These are phyloP conservation scores for Leptinotarsa texana DNA, from an alignment of 1,140 invertebrate genomes.

Conservation along the genomic window DNA sequence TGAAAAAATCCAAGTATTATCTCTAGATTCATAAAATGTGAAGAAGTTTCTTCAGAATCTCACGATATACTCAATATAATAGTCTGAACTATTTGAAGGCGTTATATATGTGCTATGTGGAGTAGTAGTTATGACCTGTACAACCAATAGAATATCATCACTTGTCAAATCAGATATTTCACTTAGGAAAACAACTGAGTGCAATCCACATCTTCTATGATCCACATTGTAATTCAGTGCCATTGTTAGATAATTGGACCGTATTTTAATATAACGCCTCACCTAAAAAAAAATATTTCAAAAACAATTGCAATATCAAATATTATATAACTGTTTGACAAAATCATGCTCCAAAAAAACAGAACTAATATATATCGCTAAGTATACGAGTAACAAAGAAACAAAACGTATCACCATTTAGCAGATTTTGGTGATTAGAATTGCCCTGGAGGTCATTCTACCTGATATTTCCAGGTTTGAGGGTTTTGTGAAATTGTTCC, in stretches of 20 bases:
- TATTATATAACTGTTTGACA: no score
- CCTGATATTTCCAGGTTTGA: no score
- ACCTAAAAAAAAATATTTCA: constrained; percentile 12
- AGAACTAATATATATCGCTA: no score
- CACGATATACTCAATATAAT: constrained; percentile 36
- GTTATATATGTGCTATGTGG: background rate
- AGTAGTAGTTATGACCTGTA: constrained; percentile 18
- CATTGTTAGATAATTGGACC: background rate
- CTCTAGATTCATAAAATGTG: no score
- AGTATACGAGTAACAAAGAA: no score
- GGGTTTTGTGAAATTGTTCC: no score
- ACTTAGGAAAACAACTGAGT: background rate
- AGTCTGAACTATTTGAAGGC: constrained; percentile 29
- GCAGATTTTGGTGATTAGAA: no score
- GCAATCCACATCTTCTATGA: constrained; percentile 30
- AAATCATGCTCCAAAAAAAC: no score
- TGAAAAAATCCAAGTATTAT: no score
- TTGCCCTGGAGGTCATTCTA: no score
- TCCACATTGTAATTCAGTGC: constrained; percentile 32
- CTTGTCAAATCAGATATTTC: background rate
- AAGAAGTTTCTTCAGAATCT: background rate
- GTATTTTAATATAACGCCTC: constrained; percentile 28
- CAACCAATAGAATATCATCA: constrained; percentile 23
- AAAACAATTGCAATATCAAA: no score
- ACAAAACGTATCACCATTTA: no score